Percentiles rank a stretch among this genome's conserved stretches.
Evolutionary conservation across 2,797 vertebrate genomes (phyloP).

Genomic region (Sandelia bainsii): DNA sequence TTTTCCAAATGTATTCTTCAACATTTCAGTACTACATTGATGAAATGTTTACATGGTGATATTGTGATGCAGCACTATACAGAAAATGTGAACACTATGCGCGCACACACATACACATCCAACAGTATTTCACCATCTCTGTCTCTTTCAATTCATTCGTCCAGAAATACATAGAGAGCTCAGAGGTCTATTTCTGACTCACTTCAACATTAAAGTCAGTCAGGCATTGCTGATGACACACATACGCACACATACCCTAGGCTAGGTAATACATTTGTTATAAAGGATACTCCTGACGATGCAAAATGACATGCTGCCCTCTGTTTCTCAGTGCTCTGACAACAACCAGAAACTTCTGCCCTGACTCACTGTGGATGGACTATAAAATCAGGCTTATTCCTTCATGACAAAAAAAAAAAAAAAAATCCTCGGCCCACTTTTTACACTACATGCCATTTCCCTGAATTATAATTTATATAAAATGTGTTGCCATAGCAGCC

Average conservation of each 20-base stretch:
- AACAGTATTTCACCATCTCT: conserved; percentile 47
- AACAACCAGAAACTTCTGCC: conserved; percentile 37
- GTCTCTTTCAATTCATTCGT: conserved; percentile 59
- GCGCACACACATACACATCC: conserved; percentile 13
- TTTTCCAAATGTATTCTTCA: neutral
- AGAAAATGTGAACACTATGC: conserved; percentile 7
- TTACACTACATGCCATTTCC: conserved; percentile 31
- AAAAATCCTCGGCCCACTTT: conserved; percentile 23
- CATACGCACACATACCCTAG: conserved; percentile 32
- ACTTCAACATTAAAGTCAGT: conserved; percentile 61
- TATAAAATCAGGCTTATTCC: conserved; percentile 25
- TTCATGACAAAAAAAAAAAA: conserved; percentile 20
- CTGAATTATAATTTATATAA: conserved; percentile 68
- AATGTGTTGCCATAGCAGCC: conserved; percentile 75
- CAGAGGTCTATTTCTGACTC: conserved; percentile 70
- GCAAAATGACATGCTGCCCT: conserved; percentile 47
- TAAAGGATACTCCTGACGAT: conserved; percentile 55
- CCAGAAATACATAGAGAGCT: conserved; percentile 54
- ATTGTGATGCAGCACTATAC: conserved; percentile 9
- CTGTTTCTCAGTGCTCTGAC: conserved; percentile 29
- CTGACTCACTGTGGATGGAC: conserved; percentile 14
- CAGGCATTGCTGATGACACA: conserved; percentile 60
- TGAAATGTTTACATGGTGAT: neutral
- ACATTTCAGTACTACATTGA: neutral
- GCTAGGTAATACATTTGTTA: conserved; percentile 50